Base-by-base conservation (phyloP, 2,113 vertebrate genomes). In the Ramphastos sulfuratus region DNA sequence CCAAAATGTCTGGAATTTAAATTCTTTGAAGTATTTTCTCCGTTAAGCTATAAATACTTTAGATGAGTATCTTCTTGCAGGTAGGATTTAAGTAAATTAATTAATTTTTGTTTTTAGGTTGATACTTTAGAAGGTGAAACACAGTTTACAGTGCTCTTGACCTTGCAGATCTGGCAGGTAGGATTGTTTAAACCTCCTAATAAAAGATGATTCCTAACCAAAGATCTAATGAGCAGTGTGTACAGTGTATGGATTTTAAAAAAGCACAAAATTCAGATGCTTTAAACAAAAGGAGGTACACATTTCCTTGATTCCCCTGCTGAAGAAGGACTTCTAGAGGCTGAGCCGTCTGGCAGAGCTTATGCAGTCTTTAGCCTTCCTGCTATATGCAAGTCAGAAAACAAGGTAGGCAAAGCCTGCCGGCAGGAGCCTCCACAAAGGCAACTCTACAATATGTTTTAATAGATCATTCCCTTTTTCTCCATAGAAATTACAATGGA, bases 401-500 rank as follows among this genome's bases (percentile, higher is more conserved):
- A 30, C 21, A 74, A 74, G 87, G 73, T 31, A 91, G 94, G 87
- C 94, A 58, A 35, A 76, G 83, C 86, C 77, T 92, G 92, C 48
- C 81, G 1, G 1, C 83, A 70, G 91, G 93, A 82, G 88, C 85
- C 88, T 94, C 80, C 60, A 1, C 48, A 33, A 61, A 76, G 87
- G 84, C 82, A 61, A 15, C 52, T 64, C 7, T 64, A 77, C 88
- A 77, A 37, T 59, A 17, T 94, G 95, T 94, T 96, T 95, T 96
- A 95, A 96, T 92, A 95, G 96, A 85, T 81, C 89, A 64, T 96
- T 96, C 97, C 96, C 93, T 97, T 97, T 97, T 96, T 96, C 95
- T 96, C 98, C 98, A 72, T 98, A 98, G 98, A 99, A 98, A 98
- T 99, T 98, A 98, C 98, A 98, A 97, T 98, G 98, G 98, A 99